Base-by-base conservation (phyloP, 1,140 invertebrate species). In the Zaprionus capensis region DNA sequence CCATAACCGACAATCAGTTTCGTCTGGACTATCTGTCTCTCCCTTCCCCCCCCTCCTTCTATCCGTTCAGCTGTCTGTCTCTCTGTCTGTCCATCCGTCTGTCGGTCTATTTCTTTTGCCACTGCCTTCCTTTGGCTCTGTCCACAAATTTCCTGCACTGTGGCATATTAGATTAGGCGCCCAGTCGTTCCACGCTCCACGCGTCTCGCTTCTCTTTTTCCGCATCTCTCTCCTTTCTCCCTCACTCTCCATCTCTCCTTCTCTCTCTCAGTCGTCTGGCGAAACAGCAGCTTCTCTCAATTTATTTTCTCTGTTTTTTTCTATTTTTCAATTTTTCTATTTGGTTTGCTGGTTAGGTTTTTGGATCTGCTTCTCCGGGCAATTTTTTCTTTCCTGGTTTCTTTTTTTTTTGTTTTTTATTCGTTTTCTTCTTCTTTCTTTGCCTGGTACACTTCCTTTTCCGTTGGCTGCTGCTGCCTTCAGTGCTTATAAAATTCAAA, bases 91-190 rank as follows among this genome's bases (percentile, higher is more conserved):
- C 36, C 41, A 20, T 57, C 51, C 59, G 55, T 64, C 38, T 58
- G 36, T 51, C 20, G 28, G 41, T 61, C 12, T 14, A 15, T 38
- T n/a, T 61, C 38, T 36, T 65, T 53, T 55, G 20, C 51, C 36
- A 36, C 26, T 53, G 24, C 46, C 57, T 71, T 72, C 56, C 49
- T 46, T 49, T 28, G 57, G 34, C 63, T 63, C 49, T 68, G 63
- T 73, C 79, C 76, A 75, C 79, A 81, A 81, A 79, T 81, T 76
- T 81, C 79, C 79, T 81, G 68, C 79, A 67, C 70, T 80, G 71
- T 72, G 76, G 79, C 77, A 81, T 81, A 81, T 81, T 81, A 81
- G 76, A 81, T 81, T 81, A 81, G 65, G 78, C 75, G 70, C 76
- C 67, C 71, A 75, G 76, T 59, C 71, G 64, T 53, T 77, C 49